A percentile compares a stretch with the other conserved stretches of the same genome.
Conservation (phyloP, 2,888 invertebrate species). For the Ochropleura leucogaster region DNA sequence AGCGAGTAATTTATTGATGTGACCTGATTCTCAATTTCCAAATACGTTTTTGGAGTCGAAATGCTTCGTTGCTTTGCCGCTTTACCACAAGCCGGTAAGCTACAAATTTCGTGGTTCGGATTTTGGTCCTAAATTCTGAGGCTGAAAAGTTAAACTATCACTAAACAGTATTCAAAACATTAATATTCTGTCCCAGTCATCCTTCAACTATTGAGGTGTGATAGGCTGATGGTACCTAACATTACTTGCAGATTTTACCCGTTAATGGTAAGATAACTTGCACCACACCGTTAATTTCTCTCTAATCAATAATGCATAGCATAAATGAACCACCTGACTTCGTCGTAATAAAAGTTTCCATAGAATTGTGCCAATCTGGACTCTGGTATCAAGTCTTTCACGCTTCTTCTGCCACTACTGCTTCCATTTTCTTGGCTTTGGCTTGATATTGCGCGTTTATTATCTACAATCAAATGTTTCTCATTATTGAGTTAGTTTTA, state of each 20-base stretch:
- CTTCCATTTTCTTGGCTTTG: slow-evolving; percentile 83
- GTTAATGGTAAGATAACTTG: neutral
- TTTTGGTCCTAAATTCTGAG: neutral
- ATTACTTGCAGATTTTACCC: neutral
- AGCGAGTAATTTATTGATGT: no score
- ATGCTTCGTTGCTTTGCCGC: no score
- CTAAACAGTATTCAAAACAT: neutral
- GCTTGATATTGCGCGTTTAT: slow-evolving; percentile 75
- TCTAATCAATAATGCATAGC: neutral
- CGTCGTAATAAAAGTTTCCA: slow-evolving; percentile 90
- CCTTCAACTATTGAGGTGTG: neutral
- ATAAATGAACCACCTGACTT: slow-evolving; percentile 62
- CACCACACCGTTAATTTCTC: neutral
- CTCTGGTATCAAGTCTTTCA: slow-evolving; percentile 92
- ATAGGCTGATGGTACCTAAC: slow-evolving; percentile 1
- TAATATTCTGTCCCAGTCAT: neutral
- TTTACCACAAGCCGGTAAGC: neutral
- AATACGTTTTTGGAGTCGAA: neutral
- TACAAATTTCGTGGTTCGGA: neutral
- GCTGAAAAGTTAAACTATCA: neutral
- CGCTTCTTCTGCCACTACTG: slow-evolving; percentile 84
- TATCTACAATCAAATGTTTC: slow-evolving; percentile 70
- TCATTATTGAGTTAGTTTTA: neutral
- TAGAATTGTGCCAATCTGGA: slow-evolving; percentile 91
- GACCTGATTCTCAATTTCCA: neutral